These are phyloP conservation scores for Bovichtus diacanthus DNA, from an alignment of 2,797 vertebrate genomes.

Conservation along the genomic window DNA sequence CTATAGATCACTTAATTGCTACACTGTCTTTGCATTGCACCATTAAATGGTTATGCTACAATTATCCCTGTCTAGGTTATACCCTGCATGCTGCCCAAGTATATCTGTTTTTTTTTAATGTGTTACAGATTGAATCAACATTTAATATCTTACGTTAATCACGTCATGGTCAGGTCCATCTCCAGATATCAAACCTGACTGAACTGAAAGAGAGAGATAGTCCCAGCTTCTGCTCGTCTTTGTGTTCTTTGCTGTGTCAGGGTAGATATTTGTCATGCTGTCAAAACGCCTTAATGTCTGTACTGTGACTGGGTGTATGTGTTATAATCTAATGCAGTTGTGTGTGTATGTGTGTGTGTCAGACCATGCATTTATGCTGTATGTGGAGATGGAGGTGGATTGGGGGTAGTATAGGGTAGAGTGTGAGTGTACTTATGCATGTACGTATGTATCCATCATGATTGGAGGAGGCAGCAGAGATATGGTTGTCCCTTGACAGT, in stretches of 20 bases:
- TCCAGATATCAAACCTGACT: neutral
- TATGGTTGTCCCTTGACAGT: constrained; percentile 30
- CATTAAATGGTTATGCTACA: too few relatives aligned
- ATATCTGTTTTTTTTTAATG: neutral
- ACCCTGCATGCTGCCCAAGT: too few relatives aligned
- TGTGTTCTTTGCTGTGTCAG: neutral
- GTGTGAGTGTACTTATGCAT: too few relatives aligned
- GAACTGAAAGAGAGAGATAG: neutral
- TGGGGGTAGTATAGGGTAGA: neutral
- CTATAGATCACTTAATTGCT: too few relatives aligned
- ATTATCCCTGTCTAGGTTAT: too few relatives aligned
- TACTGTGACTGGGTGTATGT: constrained; percentile 11
- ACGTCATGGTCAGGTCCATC: neutral
- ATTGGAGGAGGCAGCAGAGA: constrained; percentile 4
- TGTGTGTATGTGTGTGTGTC: neutral
- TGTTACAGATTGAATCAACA: neutral
- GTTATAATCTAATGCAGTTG: neutral
- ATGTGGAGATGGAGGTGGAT: neutral
- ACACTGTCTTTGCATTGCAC: too few relatives aligned
- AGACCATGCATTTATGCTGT: constrained; percentile 8
- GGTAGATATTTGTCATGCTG: constrained; percentile 20
- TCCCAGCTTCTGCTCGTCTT: constrained; percentile 2
- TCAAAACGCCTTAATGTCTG: constrained; percentile 34
- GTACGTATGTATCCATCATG: neutral
- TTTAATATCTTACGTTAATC: neutral